Evolutionary conservation across 2,888 invertebrate species (phyloP).

Genomic region (Lymantria dispar): DNA sequence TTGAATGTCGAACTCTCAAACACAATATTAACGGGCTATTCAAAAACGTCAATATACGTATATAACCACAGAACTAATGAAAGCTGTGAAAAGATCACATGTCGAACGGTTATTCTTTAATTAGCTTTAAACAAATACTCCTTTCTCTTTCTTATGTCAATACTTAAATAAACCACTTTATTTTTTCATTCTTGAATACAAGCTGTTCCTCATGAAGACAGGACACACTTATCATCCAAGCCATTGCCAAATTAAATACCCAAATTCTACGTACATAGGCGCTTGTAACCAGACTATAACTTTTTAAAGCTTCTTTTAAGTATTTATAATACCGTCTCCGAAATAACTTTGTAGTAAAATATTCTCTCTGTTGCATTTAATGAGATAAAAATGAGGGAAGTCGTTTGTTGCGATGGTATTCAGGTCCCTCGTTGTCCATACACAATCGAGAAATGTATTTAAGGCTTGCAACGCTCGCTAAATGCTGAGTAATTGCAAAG

Average conservation of each 20-base stretch:
- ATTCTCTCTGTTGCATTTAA: conserved; percentile 47
- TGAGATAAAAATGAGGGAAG: conserved; percentile 54
- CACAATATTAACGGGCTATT: conserved; percentile 53
- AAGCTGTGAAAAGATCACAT: conserved; percentile 43
- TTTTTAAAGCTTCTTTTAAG: conserved; percentile 45
- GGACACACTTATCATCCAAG: conserved; percentile 58
- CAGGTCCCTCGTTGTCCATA: conserved; percentile 40
- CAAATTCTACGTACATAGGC: conserved; percentile 50
- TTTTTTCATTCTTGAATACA: conserved; percentile 46
- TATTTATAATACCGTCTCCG: conserved; percentile 45
- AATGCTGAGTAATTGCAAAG: conserved; percentile 51
- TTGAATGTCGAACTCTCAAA: conserved; percentile 71
- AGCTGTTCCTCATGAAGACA: conserved; percentile 47
- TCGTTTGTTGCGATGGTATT: conserved; percentile 48
- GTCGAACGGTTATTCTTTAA: conserved; percentile 34
- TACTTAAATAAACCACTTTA: conserved; percentile 38
- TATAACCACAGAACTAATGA: conserved; percentile 44
- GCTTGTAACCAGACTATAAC: conserved; percentile 39
- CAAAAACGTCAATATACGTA: conserved; percentile 45
- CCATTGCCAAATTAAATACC: conserved; percentile 66
- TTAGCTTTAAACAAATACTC: conserved; percentile 17
- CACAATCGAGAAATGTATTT: conserved; percentile 45
- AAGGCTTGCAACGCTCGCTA: conserved; percentile 44
- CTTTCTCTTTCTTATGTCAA: conserved; percentile 41
- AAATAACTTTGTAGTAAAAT: conserved; percentile 48